A percentile compares a stretch with the other conserved stretches of the same genome.
Conservation (phyloP, 2,888 invertebrate species). For the Polia nebulosa region DNA sequence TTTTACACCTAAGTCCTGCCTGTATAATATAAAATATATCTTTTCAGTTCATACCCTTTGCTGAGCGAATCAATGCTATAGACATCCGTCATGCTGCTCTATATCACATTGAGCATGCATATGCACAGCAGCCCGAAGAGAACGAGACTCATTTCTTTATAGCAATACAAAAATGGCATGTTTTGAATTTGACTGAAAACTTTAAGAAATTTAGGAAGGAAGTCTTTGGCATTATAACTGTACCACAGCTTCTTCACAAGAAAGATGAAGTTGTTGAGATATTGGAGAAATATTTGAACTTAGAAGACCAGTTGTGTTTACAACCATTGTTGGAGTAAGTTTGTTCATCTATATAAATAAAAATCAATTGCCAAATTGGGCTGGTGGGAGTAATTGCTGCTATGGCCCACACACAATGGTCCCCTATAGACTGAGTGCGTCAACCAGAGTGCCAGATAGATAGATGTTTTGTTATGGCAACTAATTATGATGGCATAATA, state of each 20-base stretch:
- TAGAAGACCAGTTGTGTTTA: slow-evolving; percentile 93
- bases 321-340: slow-evolving; percentile 97
- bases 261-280: slow-evolving; percentile 94
- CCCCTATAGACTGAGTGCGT: too few species aligned
- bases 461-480: too few species aligned
- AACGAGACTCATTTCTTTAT: slow-evolving; percentile 95
- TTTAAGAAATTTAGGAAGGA: slow-evolving; percentile 95
- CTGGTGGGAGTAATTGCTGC: too few species aligned
- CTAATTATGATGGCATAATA: too few species aligned
- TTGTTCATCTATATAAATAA: slow-evolving; percentile 3
- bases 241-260: slow-evolving; percentile 95
- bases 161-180: slow-evolving; percentile 97
- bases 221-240: slow-evolving; percentile 94
- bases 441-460: too few species aligned
- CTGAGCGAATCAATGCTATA: slow-evolving; percentile 96
- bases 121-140: slow-evolving; percentile 93
- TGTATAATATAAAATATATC: not conserved
- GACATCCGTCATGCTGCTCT: slow-evolving; percentile 95
- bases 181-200: slow-evolving; percentile 96
- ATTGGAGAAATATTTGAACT: slow-evolving; percentile 93
- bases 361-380: not conserved
- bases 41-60: slow-evolving; percentile 96
- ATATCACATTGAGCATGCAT: slow-evolving; percentile 95
- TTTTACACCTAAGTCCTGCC: not conserved
- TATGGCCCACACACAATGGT: too few species aligned